These are phyloP conservation scores for Pseudomyrmex sp. DNA, from an alignment of 1,140 invertebrate species.

Conservation along the genomic window DNA sequence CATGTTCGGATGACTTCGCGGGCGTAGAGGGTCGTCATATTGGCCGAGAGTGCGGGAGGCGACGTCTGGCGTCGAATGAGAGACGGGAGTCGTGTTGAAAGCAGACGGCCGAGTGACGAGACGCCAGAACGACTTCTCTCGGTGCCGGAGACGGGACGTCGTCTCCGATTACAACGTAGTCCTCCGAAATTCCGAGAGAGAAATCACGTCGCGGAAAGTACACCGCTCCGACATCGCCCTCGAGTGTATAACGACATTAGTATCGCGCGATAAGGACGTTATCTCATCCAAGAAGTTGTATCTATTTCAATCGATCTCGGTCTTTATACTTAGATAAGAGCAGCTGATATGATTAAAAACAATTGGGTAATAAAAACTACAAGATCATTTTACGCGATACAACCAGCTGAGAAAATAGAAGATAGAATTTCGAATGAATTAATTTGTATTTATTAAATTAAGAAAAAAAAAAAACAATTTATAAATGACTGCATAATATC, in stretches of 20 bases:
- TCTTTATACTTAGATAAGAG: not conserved
- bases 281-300: not conserved
- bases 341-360: not conserved
- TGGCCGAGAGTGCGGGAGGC: conserved; percentile 68
- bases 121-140: conserved; percentile 74
- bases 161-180: conserved; percentile 76
- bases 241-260: conserved; percentile 43
- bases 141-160: conserved; percentile 75
- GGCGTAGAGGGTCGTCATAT: conserved; percentile 69
- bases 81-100: conserved; percentile 79
- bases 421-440: not conserved
- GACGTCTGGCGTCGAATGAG: conserved; percentile 77
- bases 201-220: conserved; percentile 57
- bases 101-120: conserved; percentile 80
- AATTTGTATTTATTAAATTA: not conserved
- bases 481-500: not conserved
- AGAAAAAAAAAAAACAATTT: not conserved
- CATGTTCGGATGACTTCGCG: conserved; percentile 70
- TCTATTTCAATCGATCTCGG: conserved; percentile 20
- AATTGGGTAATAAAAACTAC: not conserved
- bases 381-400: not conserved
- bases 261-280: conserved; percentile 46
- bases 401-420: not conserved
- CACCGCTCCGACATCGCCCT: conserved; percentile 25
- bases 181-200: conserved; percentile 72